Base-by-base conservation (phyloP, 2,797 vertebrate genomes). In the Gouania willdenowi region DNA sequence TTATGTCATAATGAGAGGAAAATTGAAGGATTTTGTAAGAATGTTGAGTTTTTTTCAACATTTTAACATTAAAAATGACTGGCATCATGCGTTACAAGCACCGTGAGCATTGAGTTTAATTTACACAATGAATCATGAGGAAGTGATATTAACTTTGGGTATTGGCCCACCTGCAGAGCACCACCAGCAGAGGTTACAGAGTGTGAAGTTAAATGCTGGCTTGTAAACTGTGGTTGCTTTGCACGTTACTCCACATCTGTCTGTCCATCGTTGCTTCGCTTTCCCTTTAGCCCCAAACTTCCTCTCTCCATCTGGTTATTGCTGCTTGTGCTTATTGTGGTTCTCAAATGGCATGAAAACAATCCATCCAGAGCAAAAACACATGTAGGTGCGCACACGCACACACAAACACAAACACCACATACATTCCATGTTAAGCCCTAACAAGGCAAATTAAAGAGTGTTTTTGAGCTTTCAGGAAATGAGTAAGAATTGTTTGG, bases 391-490 rank as follows among this genome's bases (percentile, higher is more conserved):
- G 8, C 11, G 17, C 23, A 8, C 6, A 5, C 21, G 8, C 8
- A 23, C 17, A 45, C 26, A 32, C 26, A 32, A 14, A 48, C 15
- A 26, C 30, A 40, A 40, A 30, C 41, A 47, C 42, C 36, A 14
- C 44, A 53, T 22, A 39, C 57, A 45, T 69, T 69, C 54, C 54
- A 19, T 51, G 18, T 56, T 47, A 16, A 44, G 29, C 40, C 18
- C 34, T 71, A 61, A 70, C 2, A 19, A 65, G 52, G 36, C 26
- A 41, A 67, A 65, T 70, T 43, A 62, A 70, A 59, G 26, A 3
- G 24, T 26, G 26, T 47, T 42, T 63, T 44, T 14, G 36, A 37
- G 44, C 62, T 28, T 6, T 22, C 51, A 56, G 65, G 65, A 75
- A 72, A 56, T 16, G 43, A 56, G 44, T 35, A 28, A 14, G 9